Base-by-base conservation (phyloP, 2,797 vertebrate species). In the Chelmon rostratus region DNA sequence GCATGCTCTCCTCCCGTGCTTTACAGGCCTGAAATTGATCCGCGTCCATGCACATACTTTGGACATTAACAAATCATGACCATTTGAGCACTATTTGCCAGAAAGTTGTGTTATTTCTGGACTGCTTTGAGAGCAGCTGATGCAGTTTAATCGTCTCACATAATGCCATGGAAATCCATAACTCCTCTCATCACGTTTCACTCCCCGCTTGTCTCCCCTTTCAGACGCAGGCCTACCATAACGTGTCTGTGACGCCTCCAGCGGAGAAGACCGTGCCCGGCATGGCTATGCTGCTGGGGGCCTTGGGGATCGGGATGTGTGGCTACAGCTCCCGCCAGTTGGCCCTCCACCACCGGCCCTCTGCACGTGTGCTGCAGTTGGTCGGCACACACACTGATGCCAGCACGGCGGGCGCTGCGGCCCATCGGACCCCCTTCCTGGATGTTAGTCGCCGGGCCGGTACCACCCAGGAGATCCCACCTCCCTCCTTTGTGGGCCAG, bases 241-340 rank as follows among this genome's bases (percentile, higher is more conserved):
- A 86, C 21, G 75, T 86, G 61, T 68, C 84, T 2, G 68, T 89
- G 79, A 72, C 61, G 3, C 78, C 87, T 23, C 81, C 86, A 21
- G 80, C 80, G 23, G 84, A 91, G 80, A 91, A 79, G 76, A 70
- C 76, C 76, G 54, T 92, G 82, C 89, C 92, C 0, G 89, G 91
- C 42, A 33, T 95, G 86, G 94, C 95, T 0, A 31, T 95, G 91
- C 76, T 94, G 73, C 83, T 95, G 79, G 93, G 94, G 63, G 91
- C 93, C 3, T 46, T 95, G 80, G 95, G 94, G 31, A 92, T 95
- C n/a, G 92, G 89, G 31, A 84, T 95, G 94, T 96, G 94, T 5
- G 89, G 94, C 70, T 94, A 95, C 91, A 94, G 94, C 91, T 95
- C 94, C 82, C 90, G 86, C 63, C 94, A 94, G 89, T 65, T 95